Percentiles rank a stretch among this genome's conserved stretches.
Conservation (phyloP, 2,797 vertebrate genomes). For the Xenops minutus region DNA sequence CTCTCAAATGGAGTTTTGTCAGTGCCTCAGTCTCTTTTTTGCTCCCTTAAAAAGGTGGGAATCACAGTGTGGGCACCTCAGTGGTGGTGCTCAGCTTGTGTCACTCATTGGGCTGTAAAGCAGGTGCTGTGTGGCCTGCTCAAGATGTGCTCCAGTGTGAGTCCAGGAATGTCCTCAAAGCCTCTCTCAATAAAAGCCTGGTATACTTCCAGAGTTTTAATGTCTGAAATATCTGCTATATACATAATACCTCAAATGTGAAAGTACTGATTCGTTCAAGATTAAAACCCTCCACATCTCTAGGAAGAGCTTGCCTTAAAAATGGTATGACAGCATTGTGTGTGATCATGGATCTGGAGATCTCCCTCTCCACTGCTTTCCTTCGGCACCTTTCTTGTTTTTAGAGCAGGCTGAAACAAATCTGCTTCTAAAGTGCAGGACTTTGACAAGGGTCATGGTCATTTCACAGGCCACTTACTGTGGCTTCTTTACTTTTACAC, state of each 20-base stretch:
- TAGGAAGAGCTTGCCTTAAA: background rate
- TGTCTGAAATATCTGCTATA: background rate
- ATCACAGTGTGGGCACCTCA: background rate
- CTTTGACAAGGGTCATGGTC: background rate
- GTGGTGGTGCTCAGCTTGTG: background rate
- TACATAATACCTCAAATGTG: background rate
- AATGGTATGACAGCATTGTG: background rate
- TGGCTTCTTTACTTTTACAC: fast-evolving
- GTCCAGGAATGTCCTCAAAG: background rate
- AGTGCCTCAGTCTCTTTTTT: background rate
- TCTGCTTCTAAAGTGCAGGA: background rate
- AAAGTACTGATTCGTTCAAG: background rate
- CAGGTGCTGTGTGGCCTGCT: background rate
- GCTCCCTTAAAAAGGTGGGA: background rate
- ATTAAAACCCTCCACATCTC: background rate
- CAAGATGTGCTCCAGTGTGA: background rate
- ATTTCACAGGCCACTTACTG: background rate
- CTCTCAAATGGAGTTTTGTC: background rate
- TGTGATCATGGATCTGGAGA: background rate
- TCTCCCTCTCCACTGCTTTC: background rate
- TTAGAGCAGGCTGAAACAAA: background rate
- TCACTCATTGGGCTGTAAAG: fast-evolving
- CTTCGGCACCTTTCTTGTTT: background rate
- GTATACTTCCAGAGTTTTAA: background rate
- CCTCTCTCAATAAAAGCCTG: background rate